phyloP scores from a whole-genome alignment of 1,140 invertebrate genomes.

The Drosophila sulfurigaster region DNA sequence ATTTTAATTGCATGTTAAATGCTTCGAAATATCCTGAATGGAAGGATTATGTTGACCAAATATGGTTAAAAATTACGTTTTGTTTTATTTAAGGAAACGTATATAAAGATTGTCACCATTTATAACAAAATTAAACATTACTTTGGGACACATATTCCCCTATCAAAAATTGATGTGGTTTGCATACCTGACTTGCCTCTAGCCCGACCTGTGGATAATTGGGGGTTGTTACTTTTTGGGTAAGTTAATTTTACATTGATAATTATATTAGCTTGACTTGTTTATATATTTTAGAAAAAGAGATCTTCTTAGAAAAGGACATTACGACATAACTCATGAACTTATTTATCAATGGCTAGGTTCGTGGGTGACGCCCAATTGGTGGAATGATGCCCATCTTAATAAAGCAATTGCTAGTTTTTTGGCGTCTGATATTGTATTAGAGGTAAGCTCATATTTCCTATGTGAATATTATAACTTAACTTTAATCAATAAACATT shows the following conservation, averaged over 20 bases:
- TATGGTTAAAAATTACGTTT: neutral
- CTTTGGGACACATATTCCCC: slow-evolving; percentile 89
- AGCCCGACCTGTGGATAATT: slow-evolving; percentile 89
- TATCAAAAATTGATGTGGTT: slow-evolving; percentile 92
- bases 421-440: slow-evolving; percentile 88
- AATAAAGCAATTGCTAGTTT: slow-evolving; percentile 91
- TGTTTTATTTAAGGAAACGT: slow-evolving; percentile 23
- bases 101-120: slow-evolving; percentile 15
- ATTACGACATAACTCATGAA: slow-evolving; percentile 88
- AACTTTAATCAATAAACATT: no score
- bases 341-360: slow-evolving; percentile 92
- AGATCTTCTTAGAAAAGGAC: slow-evolving; percentile 87
- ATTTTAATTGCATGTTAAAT: no score
- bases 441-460: slow-evolving; percentile 86
- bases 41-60: no score
- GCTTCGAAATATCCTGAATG: no score
- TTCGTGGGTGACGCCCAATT: slow-evolving; percentile 89
- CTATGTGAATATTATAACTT: neutral
- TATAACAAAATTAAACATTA: slow-evolving; percentile 85
- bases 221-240: slow-evolving; percentile 92
- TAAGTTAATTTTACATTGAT: slow-evolving; percentile 74
- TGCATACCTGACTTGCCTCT: slow-evolving; percentile 93
- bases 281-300: slow-evolving; percentile 87
- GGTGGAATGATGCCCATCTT: slow-evolving; percentile 89
- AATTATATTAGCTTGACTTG: neutral